Evolutionary conservation across 2,113 vertebrate species (phyloP).

Genomic region (Caracal caracal): DNA sequence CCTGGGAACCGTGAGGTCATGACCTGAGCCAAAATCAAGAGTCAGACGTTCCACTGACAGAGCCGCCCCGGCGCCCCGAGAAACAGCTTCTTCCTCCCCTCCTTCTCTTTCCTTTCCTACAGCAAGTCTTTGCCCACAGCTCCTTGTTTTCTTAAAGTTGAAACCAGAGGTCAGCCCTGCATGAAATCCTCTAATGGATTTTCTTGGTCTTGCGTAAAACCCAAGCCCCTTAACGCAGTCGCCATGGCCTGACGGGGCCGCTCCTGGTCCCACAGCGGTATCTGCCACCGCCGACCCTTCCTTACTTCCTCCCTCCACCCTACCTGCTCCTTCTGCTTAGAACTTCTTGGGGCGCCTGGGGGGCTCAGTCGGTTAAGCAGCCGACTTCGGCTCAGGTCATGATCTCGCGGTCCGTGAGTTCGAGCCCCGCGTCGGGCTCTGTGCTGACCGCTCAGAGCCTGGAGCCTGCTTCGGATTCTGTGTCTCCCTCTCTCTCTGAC

Average conservation of each 20-base stretch:
- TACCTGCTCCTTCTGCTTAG: background rate
- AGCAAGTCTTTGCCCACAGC: background rate
- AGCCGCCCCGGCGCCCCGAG: too few relatives aligned
- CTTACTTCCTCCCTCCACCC: background rate
- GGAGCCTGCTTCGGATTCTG: fast-evolving
- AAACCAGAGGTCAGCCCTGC: background rate
- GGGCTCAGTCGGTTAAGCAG: too few relatives aligned
- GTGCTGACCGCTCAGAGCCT: fast-evolving
- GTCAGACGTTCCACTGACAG: too few relatives aligned
- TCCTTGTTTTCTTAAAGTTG: background rate
- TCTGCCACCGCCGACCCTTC: background rate
- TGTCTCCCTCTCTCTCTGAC: too few relatives aligned
- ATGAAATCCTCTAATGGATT: background rate
- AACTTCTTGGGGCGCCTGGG: too few relatives aligned
- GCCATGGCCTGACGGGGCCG: too few relatives aligned
- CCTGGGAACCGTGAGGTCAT: too few relatives aligned
- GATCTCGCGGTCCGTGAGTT: too few relatives aligned
- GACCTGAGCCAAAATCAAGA: too few relatives aligned
- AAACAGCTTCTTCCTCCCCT: background rate
- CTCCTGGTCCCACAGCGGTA: background rate
- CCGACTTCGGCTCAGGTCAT: too few relatives aligned
- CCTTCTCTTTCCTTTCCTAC: background rate
- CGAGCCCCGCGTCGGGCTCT: too few relatives aligned
- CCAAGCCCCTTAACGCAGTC: background rate
- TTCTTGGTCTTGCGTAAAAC: background rate